Evolutionary conservation across 2,797 vertebrate species (phyloP), one percentile per base, ranked within the genome.

Genomic region (Sebastes cheni): DNA sequence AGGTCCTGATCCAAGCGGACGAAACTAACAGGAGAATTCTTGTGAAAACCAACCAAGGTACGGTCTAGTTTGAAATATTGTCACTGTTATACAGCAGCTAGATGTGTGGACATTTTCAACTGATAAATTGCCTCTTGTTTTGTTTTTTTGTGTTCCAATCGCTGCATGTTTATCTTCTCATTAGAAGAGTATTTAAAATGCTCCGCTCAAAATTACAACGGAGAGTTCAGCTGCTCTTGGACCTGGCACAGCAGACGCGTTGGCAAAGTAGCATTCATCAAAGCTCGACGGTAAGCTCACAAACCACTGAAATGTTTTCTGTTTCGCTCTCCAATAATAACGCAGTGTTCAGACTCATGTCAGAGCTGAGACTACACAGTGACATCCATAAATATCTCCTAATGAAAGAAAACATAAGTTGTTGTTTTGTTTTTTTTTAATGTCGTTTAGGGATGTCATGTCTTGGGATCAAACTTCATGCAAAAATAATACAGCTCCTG

Each of bases 151-250:
- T 70, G 50, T 65, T 60, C 20, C 6, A 9, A 4, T 58, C 5
- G 67, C 16, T 27, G 16, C 16, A 4, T 75, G 39, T 50, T 11
- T 16, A 2, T 87, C 4, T 64, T n/a, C 13, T 61, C 62, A 22
- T 71, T 34, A 80, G 66, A 75, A 67, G 90, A 91, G 55, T 94
- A 93, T 84, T 72, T 96, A 7, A 88, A 89, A 34, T 96, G 95
- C 68, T 86, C 82, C 0, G 67, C 95, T 67, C 83, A 88, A 54
- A 96, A 95, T 85, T 94, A 94, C 68, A 91, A 75, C 0, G 94
- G 95, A 39, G 86, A 82, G 39, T 95, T 96, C 78, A 71, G 50
- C 25, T 96, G 95, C 88, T 95, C 89, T n/a, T 96, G 96, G 95
- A 89, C 60, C 8, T 95, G 93, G 93, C 72, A 87, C 84, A 71